A percentile compares a stretch with the other conserved stretches of the same genome.
Conservation (phyloP, 2,888 invertebrate genomes). For the Mimachlamys varia region DNA sequence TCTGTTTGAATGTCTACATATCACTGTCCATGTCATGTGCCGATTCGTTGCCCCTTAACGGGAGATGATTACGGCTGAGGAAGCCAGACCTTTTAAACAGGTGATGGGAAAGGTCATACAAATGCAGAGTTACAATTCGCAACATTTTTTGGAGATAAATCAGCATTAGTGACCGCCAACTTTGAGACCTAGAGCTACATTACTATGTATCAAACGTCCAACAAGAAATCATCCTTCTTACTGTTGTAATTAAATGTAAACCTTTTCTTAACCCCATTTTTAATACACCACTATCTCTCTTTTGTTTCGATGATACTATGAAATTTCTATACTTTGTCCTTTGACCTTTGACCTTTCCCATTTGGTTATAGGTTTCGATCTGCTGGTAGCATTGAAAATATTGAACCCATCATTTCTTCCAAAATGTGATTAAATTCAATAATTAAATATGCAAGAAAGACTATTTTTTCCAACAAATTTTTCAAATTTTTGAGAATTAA, state of each 20-base stretch:
- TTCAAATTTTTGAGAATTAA: slow-evolving; percentile 36
- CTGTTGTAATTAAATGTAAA: not conserved
- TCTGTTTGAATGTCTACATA: slow-evolving; percentile 30
- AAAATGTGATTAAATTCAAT: slow-evolving; percentile 36
- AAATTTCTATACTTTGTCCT: too few relatives aligned
- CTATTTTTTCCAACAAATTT: slow-evolving; percentile 36
- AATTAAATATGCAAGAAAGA: slow-evolving; percentile 36
- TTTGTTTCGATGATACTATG: too few relatives aligned
- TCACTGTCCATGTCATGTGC: slow-evolving; percentile 7
- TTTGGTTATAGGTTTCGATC: slow-evolving; percentile 31
- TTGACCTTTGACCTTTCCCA: slow-evolving; percentile 31
- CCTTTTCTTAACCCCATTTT: not conserved
- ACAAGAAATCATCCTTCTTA: not conserved
- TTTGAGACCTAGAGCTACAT: not conserved
- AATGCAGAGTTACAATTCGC: not conserved
- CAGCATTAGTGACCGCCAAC: not conserved
- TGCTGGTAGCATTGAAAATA: slow-evolving; percentile 30
- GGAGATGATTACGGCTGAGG: not conserved
- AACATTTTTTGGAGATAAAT: not conserved
- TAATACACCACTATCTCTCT: too few relatives aligned
- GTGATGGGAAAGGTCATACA: slow-evolving; percentile 7
- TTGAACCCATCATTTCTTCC: slow-evolving; percentile 34
- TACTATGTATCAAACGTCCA: not conserved
- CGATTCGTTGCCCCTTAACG: not conserved
- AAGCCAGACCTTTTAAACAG: not conserved